Conservation (phyloP, 2,113 vertebrate species). For the Pterocles burchelli region DNA sequence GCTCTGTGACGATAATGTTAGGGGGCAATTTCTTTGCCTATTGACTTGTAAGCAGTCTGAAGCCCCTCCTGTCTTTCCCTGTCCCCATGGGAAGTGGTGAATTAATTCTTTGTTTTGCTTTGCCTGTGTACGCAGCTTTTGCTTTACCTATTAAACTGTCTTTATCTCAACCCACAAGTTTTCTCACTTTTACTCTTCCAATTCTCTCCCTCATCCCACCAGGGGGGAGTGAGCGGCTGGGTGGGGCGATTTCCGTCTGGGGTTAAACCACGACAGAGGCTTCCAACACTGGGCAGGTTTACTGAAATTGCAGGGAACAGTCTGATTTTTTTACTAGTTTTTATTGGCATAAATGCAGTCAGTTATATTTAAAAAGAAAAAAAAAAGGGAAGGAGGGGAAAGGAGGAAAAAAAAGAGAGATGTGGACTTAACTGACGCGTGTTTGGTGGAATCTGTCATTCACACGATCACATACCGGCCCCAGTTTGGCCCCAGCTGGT, state of each 20-base stretch:
- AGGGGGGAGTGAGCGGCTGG: too few relatives aligned
- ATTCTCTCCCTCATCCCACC: neutral
- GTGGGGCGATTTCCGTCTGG: too few relatives aligned
- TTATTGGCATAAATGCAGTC: neutral
- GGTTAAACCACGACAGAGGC: neutral
- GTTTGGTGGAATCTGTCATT: neutral
- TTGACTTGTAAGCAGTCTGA: neutral
- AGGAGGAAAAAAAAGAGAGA: neutral
- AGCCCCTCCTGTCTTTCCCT: neutral
- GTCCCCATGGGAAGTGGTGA: neutral
- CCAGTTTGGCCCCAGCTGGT: neutral
- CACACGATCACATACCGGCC: neutral
- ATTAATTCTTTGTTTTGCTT: too few relatives aligned
- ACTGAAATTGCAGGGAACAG: slow-evolving; percentile 14
- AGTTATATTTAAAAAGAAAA: neutral
- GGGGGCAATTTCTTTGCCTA: neutral
- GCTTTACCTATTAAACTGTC: too few relatives aligned
- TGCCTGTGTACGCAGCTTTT: too few relatives aligned
- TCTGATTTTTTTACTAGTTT: neutral
- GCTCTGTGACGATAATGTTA: neutral
- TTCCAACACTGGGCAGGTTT: slow-evolving; percentile 17
- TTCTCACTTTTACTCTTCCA: too few relatives aligned
- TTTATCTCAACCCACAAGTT: too few relatives aligned
- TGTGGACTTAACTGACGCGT: neutral
- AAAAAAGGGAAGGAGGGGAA: neutral